Evolutionary conservation across 2,888 invertebrate species (phyloP), one percentile per base, ranked within the genome.

Genomic region (Alloscopus bannaensis): DNA sequence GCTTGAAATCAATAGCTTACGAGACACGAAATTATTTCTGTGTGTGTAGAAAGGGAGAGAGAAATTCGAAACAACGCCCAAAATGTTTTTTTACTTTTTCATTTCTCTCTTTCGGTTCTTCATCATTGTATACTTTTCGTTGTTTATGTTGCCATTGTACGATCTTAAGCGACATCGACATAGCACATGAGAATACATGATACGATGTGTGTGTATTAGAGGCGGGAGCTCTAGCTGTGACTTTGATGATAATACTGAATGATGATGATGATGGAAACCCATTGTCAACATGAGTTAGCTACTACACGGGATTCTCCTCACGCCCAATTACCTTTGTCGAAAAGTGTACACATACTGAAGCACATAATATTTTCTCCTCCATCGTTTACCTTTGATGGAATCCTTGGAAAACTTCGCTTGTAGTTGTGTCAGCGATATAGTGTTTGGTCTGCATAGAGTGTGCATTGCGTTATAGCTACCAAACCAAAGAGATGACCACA

Each of bases 201-300:
- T 28, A 22, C 28, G 4, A 2, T 47, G 36, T 59, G 70, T 60
- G 62, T 71, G 62, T 40, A 42, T 72, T 64, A 42, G 62, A 73
- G 73, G 73, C 73, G 73, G 73, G 73, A 73, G 66, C 47, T 60
- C 60, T 71, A 71, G 70, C 73, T 73, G 73, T 76, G 68, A 76
- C 75, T 76, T 76, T 76, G 75, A 68, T 68, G 75, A 68, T 68
- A 76, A 76, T 76, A 40, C 68, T 68, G 60, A 76, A 68, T 68
- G 68, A 76, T 68, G 68, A 76, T 59, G 52, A 68, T 76, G 75
- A 59, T 73, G 60, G 68, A 68, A 60, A 45, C 47, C 68, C 45
- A 68, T 76, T 76, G 66, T 76, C 75, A 76, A 76, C 66, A 76
- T 68, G 75, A 68, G 68, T 76, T 76, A 66, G 73, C 73, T 73